phyloP scores from a whole-genome alignment of 2,888 invertebrate genomes.

The Cephus spinipes region DNA sequence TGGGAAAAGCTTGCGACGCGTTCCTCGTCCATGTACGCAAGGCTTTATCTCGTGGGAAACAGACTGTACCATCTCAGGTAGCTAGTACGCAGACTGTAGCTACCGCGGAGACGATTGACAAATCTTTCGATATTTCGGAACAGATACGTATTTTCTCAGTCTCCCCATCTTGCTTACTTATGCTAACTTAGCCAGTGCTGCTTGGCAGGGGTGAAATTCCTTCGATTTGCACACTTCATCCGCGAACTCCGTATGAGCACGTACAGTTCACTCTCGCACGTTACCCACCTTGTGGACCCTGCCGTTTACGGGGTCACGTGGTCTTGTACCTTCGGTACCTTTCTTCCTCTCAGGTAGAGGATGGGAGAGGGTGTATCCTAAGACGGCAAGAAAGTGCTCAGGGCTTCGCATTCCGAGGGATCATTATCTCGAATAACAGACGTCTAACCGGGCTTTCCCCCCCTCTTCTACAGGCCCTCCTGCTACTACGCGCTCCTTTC shows the following conservation, averaged over 20 bases:
- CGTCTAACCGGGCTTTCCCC: constrained; percentile 38
- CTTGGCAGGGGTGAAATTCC: neutral
- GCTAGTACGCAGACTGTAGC: neutral
- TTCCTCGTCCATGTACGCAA: neutral
- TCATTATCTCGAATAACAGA: constrained; percentile 56
- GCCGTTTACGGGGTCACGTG: neutral
- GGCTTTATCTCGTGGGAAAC: neutral
- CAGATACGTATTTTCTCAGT: neutral
- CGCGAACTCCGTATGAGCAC: neutral
- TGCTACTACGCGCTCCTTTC: neutral
- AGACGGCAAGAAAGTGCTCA: neutral
- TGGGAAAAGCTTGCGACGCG: neutral
- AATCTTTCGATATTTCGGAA: neutral
- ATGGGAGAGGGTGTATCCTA: neutral
- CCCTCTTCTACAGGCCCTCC: constrained; percentile 5
- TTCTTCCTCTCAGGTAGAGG: neutral
- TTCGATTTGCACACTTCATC: neutral
- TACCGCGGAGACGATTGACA: neutral
- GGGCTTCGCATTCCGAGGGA: constrained; percentile 45
- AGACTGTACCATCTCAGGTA: neutral
- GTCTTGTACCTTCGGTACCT: neutral
- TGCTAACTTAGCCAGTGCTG: neutral
- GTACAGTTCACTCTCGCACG: neutral
- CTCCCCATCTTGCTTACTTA: neutral
- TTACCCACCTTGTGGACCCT: neutral